These are phyloP conservation scores for Thamnophis elegans DNA, from an alignment of 2,797 vertebrate genomes.

Conservation along the genomic window DNA sequence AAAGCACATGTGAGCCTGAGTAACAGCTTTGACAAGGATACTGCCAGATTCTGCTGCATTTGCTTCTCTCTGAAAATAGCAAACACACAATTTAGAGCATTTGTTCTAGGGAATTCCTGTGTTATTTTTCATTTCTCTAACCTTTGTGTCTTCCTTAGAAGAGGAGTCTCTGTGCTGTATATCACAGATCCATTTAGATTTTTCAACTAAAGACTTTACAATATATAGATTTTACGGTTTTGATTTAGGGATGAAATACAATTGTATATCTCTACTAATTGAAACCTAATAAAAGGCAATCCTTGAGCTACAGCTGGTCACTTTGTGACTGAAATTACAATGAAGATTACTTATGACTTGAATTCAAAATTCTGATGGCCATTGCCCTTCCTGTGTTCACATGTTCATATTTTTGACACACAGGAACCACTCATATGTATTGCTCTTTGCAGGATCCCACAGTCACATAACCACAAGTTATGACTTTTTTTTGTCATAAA, in stretches of 20 bases:
- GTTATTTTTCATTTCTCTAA: slow-evolving; percentile 14
- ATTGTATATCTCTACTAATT: background rate
- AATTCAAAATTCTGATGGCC: background rate
- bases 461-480: background rate
- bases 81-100: background rate
- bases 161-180: background rate
- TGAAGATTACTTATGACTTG: background rate
- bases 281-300: background rate
- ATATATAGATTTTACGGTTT: background rate
- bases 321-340: background rate
- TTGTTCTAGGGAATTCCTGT: background rate
- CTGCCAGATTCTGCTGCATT: slow-evolving; percentile 31
- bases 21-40: slow-evolving; percentile 32
- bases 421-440: background rate
- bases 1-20: slow-evolving; percentile 48
- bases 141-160: background rate
- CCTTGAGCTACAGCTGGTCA: background rate
- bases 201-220: background rate
- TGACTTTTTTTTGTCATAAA: background rate
- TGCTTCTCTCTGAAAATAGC: slow-evolving; percentile 26
- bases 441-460: background rate
- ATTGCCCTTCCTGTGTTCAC: background rate
- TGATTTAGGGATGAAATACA: background rate
- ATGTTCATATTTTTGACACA: background rate
- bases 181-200: background rate